Evolutionary conservation across 2,888 invertebrate genomes (phyloP), one percentile per base, ranked within the genome.

Genomic region (Meliscaeva auricollis): DNA sequence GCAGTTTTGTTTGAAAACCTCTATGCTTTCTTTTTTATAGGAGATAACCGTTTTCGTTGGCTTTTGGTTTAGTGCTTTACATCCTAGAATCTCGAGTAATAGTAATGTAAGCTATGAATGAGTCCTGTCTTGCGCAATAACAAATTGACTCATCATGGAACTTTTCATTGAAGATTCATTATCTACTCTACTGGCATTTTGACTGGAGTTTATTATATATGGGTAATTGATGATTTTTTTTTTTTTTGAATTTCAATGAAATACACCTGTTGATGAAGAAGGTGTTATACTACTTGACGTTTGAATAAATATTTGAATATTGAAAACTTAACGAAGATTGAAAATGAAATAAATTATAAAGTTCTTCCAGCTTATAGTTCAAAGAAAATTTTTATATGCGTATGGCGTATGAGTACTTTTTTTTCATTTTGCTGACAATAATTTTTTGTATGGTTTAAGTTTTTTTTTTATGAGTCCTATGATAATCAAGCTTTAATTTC

Each of bases 41-140:
- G n/a, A 48, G 44, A 64, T 56, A 69, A 38, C 62, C 15, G 32
- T 15, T 7, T 11, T 11, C 41, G 11, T 73, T 60, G 54, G 69
- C 62, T 72, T 72, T 72, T 77, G 66, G 66, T 76, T 82, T 60
- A 75, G 69, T 70, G 69, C 69, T 58, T 38, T 69, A 56, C 38
- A 56, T 44, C 52, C 46, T 38, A 64, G 60, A 52, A 72, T 46
- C 48, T 52, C 48, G 46, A 38, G 68, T 73, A 48, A 32, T 26
- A 68, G 44, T 77, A 74, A 50, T n/a, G 38, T 22, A 62, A 69
- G 74, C 64, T 70, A 79, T 84, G 79, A 84, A 79, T 79, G 78
- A 70, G 64, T 50, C n/a, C 64, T 58, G 84, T 48, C 84, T 64
- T 84, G 84, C 84, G 84, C 84, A 84, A 35, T 26, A 26, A 26